phyloP scores from a whole-genome alignment of 2,888 invertebrate species.

The Mimumesa dahlbomi region DNA sequence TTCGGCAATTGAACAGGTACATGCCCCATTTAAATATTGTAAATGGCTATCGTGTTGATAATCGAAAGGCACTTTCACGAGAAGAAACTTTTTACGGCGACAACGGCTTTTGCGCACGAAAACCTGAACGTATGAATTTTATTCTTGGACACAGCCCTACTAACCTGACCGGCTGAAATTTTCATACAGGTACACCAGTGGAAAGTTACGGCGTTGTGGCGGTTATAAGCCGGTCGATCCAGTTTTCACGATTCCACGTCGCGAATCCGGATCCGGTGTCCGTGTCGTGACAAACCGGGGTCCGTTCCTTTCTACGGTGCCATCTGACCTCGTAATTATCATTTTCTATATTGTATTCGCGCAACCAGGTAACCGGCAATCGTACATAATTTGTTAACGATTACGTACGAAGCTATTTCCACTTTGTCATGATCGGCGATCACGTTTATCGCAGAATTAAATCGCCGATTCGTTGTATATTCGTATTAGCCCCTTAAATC shows the following conservation, averaged over 20 bases:
- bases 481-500: too few species aligned
- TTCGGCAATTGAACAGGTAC: too few species aligned
- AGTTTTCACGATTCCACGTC: constrained; percentile 56
- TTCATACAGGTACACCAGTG: constrained; percentile 43
- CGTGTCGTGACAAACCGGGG: constrained; percentile 35
- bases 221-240: constrained; percentile 55
- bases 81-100: too few species aligned
- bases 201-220: constrained; percentile 51
- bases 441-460: too few species aligned
- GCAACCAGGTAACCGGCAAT: too few species aligned
- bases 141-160: constrained; percentile 5
- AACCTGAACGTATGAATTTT: constrained; percentile 18
- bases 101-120: not conserved
- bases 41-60: too few species aligned
- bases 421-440: too few species aligned
- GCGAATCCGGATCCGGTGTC: constrained; percentile 50
- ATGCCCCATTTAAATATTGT: too few species aligned
- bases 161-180: constrained; percentile 38
- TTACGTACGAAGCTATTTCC: too few species aligned
- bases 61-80: too few species aligned
- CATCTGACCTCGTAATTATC: constrained; percentile 38
- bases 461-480: too few species aligned
- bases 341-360: constrained; percentile 50
- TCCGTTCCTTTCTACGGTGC: constrained; percentile 24
- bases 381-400: too few species aligned